Base-by-base conservation (phyloP, 2,113 vertebrate genomes). In the zebrafish (Danio rerio) region DNA sequence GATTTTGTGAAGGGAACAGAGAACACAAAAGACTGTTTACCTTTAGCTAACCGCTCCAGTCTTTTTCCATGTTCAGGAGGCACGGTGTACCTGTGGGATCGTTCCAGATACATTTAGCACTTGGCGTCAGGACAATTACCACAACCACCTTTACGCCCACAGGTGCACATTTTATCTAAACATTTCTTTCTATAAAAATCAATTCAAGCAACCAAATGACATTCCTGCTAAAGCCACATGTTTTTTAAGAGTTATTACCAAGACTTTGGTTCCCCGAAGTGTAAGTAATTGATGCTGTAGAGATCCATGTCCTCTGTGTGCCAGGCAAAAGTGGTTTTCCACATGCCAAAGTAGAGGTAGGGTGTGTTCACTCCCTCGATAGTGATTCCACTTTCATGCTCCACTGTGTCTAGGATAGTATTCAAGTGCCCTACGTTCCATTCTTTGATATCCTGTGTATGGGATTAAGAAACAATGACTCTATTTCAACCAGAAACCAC, bases 261-360 rank as follows among this genome's bases (percentile, higher is more conserved):
- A 52, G 97, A 98, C 86, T 98, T 98, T 0, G 98, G 96, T 45
- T 99, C 96, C 45, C 98, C 98, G 47, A 98, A 98, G 90, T 99
- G 98, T 83, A 99, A 91, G 84, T 98, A 99, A 88, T 96, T 98
- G 87, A 99, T 96, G 91, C 96, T 98, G 88, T 99, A 99, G 0
- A 99, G 93, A 87, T 99, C 97, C 98, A 99, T 99, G 92, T 99
- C 98, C 79, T 99, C 97, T 0, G 97, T 99, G 80, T 99, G 97
- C 98, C 98, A 99, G 0, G 98, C 97, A 58, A 99, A 99, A 0
- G 97, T 97, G 0, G 96, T 99, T 91, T 99, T 99, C 98, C 98
- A 99, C 98, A 99, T 99, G 65, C 98, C 98, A 8, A 99, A 99
- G 83, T 98, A 97, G 0, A 99, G 92, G 88, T 97, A 97, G 0